Evolutionary conservation across 2,888 invertebrate genomes (phyloP), one percentile per base, ranked within the genome.

Genomic region (Mimachlamys varia): DNA sequence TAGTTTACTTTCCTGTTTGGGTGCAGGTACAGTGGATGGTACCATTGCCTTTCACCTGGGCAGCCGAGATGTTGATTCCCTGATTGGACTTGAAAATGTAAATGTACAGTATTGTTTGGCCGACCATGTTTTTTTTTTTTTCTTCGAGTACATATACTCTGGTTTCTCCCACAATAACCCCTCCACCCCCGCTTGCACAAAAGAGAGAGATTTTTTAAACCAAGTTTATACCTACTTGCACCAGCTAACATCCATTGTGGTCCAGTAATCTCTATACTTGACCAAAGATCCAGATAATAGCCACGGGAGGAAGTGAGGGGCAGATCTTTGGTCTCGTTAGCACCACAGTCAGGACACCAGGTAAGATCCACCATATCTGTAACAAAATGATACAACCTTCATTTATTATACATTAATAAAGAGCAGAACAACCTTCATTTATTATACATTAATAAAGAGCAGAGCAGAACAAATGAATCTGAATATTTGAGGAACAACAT

Each of bases 201-300:
- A 44, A 44, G 44, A 44, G 44, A 44, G 44, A 44, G 44, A 44
- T 44, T 44, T 7, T 44, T 88, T 33, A 38, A 62, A 12, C 89
- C 12, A n/a, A 38, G 13, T 13, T 5, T 55, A 15, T 50, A 49
- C 12, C 88, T 87, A 22, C n/a, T 7, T 58, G 22, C n/a, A 22
- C 58, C 22, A 19, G 58, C 22, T 22, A 58, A n/a, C 89, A 91
- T 92, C 94, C 92, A 93, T 37, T 89, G 53, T 62, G 88, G 88
- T 22, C 91, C 91, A 87, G 22, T 92, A 92, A 91, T 93, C 91
- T 92, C 93, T 90, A 90, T 91, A 50, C 92, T 93, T 0, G 94
- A 93, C 95, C 94, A 95, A 10, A 93, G 88, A 92, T 92, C 94
- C 33, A 94, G 55, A 88, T 92, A 94, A 90, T 94, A 95, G 0